Conservation (phyloP, 1,140 invertebrate genomes). For the Alviniconcha marisindica region DNA sequence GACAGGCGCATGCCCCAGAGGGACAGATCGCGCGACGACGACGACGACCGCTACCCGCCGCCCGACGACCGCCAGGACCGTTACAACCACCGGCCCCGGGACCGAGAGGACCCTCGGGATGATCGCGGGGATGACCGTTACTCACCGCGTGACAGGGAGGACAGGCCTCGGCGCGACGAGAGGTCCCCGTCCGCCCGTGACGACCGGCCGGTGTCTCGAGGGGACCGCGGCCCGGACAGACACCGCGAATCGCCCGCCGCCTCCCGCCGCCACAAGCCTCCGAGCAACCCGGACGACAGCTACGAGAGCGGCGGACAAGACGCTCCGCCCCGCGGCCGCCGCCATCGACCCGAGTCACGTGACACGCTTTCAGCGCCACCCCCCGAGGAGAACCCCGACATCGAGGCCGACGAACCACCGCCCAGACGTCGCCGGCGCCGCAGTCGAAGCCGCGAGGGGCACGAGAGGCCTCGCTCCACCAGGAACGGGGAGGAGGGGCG, state of each 20-base stretch:
- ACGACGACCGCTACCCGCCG: not conserved
- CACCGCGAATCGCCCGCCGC: not conserved
- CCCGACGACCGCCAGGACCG: not conserved
- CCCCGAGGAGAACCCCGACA: not conserved
- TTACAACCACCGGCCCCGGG: not conserved
- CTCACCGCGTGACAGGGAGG: not conserved
- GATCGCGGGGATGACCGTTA: not conserved
- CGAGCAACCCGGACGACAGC: not conserved
- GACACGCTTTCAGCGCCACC: not conserved
- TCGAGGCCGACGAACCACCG: not conserved
- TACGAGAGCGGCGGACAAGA: constrained; percentile 14
- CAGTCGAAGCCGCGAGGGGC: constrained; percentile 31
- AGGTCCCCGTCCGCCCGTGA: not conserved
- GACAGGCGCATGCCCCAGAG: not conserved
- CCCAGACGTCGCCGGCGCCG: constrained; percentile 3
- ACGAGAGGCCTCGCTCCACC: not conserved
- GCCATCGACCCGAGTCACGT: too few relatives aligned
- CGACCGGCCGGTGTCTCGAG: not conserved
- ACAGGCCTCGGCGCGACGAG: not conserved
- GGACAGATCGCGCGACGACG: not conserved
- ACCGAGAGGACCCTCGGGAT: not conserved
- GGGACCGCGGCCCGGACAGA: not conserved
- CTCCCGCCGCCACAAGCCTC: not conserved
- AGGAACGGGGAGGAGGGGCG: not conserved
- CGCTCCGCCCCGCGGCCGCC: not conserved